Evolutionary conservation across 1,140 invertebrate genomes (phyloP).

Genomic region (Gryllus bimaculatus): DNA sequence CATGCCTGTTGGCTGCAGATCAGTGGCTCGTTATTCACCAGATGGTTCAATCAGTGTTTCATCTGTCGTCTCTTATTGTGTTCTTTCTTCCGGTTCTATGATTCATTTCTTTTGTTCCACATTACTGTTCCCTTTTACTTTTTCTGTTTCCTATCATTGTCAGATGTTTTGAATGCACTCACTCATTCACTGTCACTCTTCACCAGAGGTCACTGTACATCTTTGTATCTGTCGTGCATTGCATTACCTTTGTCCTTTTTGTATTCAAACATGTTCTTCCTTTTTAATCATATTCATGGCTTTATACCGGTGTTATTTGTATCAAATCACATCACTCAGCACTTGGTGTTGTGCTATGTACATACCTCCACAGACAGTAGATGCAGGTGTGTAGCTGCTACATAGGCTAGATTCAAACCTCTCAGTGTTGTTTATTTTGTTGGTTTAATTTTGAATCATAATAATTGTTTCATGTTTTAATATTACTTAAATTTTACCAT

Average conservation of each 20-base stretch:
- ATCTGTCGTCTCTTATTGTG: constrained; percentile 21
- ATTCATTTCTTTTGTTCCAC: constrained; percentile 10
- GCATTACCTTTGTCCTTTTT: neutral
- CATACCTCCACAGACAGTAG: neutral
- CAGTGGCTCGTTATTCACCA: neutral
- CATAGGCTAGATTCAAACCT: neutral
- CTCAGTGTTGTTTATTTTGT: neutral
- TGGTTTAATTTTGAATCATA: neutral
- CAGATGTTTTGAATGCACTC: constrained; percentile 7
- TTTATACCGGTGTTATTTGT: neutral
- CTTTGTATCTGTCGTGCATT: neutral
- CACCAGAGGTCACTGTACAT: neutral
- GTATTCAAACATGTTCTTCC: neutral
- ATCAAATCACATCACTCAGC: neutral
- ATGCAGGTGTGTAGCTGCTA: neutral
- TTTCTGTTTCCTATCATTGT: constrained; percentile 2
- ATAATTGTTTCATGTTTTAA: neutral
- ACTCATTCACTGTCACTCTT: constrained; percentile 10
- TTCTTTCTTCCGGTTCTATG: constrained; percentile 9
- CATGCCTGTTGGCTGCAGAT: constrained; percentile 3
- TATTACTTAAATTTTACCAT: neutral
- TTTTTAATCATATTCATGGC: neutral
- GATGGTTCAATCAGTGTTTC: constrained; percentile 20
- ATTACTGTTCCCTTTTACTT: neutral
- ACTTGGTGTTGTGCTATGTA: constrained; percentile 4